phyloP scores from a whole-genome alignment of 2,797 vertebrate genomes.

The Carcharodon carcharias region DNA sequence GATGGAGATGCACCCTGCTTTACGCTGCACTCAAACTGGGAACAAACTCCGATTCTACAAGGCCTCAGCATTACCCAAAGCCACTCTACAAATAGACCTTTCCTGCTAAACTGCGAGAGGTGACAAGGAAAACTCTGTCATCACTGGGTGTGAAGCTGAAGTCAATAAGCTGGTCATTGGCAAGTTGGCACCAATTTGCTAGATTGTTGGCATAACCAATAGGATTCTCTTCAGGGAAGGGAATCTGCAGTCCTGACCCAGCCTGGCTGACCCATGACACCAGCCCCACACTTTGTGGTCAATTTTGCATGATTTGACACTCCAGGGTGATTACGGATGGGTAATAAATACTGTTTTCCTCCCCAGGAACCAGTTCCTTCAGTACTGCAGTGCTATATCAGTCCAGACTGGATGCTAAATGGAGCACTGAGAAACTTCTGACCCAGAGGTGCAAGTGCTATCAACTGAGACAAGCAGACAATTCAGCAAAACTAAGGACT shows the following conservation, averaged over 20 bases:
- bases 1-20: background rate
- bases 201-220: too few relatives aligned
- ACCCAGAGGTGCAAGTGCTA: background rate
- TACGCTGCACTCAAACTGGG: background rate
- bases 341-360: background rate
- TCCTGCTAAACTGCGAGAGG: background rate
- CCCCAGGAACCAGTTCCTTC: background rate
- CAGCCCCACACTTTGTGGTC: background rate
- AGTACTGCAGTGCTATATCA: background rate
- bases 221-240: too few relatives aligned
- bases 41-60: background rate
- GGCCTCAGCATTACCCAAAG: background rate
- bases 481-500: background rate
- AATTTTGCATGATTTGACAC: background rate
- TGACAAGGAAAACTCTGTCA: background rate
- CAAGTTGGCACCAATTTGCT: too few relatives aligned
- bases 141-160: background rate
- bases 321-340: background rate
- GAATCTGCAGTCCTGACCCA: background rate
- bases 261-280: background rate
- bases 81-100: background rate
- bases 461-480: too few relatives aligned
- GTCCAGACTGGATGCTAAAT: too few relatives aligned
- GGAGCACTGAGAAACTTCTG: background rate
- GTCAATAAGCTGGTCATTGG: background rate